Evolutionary conservation across 2,888 invertebrate species (phyloP).

Genomic region (Sclerodermus sp.): DNA sequence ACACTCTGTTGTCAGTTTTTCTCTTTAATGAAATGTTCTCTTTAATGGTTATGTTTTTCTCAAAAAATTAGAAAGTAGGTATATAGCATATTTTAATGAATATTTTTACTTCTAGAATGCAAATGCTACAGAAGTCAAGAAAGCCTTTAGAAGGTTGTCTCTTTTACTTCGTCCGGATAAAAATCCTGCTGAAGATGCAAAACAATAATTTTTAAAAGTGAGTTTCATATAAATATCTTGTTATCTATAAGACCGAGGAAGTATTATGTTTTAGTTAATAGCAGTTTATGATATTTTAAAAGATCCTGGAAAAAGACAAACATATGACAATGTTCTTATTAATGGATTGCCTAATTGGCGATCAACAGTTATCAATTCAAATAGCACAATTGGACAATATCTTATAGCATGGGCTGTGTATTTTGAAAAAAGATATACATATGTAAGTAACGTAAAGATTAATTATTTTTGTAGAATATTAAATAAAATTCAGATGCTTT

Average conservation of each 20-base stretch:
- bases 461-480: neutral
- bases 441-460: slow-evolving; percentile 70
- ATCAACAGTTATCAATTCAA: slow-evolving; percentile 92
- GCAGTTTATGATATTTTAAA: no score
- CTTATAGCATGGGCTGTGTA: slow-evolving; percentile 93
- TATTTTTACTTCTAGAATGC: slow-evolving; percentile 78
- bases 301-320: no score
- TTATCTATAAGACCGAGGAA: slow-evolving; percentile 78
- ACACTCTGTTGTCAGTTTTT: no score
- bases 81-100: slow-evolving; percentile 1
- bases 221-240: no score
- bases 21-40: no score
- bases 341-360: slow-evolving; percentile 97
- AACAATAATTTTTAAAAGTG: slow-evolving; percentile 86
- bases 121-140: slow-evolving; percentile 68
- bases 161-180: slow-evolving; percentile 97
- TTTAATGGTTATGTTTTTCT: no score
- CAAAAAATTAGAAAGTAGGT: no score
- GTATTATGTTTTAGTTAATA: no score
- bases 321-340: slow-evolving; percentile 85
- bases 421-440: slow-evolving; percentile 83
- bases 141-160: no score
- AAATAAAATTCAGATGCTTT: slow-evolving; percentile 71
- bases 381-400: slow-evolving; percentile 90
- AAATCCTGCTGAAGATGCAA: slow-evolving; percentile 87